Evolutionary conservation across 2,113 vertebrate species (phyloP), one percentile per base, ranked within the genome.

Genomic region (Copsychus sechellarum): DNA sequence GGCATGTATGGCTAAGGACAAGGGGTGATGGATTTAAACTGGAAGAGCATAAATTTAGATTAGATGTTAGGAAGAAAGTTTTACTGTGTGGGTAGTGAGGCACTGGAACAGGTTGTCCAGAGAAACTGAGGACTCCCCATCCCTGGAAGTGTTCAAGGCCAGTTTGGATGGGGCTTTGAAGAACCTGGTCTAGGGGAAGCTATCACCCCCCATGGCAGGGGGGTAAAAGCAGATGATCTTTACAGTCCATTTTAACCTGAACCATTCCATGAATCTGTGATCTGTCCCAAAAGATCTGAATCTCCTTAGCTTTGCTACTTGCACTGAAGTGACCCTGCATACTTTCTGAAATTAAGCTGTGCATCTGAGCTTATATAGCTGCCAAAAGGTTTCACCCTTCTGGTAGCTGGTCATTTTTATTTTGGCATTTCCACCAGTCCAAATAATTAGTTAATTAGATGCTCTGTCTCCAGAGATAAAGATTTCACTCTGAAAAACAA

Each of bases 401-500:
- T 71, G 78, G 36, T 47, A 84, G 50, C 0, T 51, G 64, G 64
- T 77, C 8, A 83, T 78, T 95, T 94, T 91, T 86, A 43, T 87
- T 92, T 85, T 85, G 82, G 86, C 77, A 86, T 92, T 95, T 85
- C 86, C 36, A n/a, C 22, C 73, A 88, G 78, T 13, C 76, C 85
- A 96, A 94, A 87, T 78, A 84, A 95, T 91, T 92, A 88, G 58
- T 76, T 85, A 95, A 96, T 95, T 93, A 84, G 83, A 69, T 74
- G 51, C 29, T 86, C 62, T 94, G 72, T 74, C 65, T 91, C 83
- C 73, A 90, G 79, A 92, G 88, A 96, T 78, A 90, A 96, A 74
- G n/a, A 95, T 82, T 95, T 96, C 69, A 91, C 86, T 90, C 90
- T 95, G 92, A 87, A 84, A 94, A 94, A 86, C n/a, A 70, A 85